phyloP scores from a whole-genome alignment of 2,797 vertebrate genomes.

The Enteromius viviparus region DNA sequence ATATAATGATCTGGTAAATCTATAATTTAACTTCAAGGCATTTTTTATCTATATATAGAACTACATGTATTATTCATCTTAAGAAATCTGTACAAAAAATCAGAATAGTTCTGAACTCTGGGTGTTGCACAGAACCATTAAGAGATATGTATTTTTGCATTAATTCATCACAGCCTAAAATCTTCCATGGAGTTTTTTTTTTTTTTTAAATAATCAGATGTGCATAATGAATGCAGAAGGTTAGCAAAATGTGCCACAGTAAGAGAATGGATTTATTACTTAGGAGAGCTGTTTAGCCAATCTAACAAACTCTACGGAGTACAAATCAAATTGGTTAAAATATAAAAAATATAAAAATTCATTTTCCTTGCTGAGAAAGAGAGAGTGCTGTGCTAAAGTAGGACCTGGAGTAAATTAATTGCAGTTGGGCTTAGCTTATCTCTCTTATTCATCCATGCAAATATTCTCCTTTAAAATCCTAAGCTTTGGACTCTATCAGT shows the following conservation, averaged over 20 bases:
- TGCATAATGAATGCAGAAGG: background rate
- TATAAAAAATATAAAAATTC: slow-evolving; percentile 61
- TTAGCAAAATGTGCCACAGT: slow-evolving; percentile 44
- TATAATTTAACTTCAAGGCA: background rate
- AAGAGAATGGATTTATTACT: slow-evolving; percentile 68
- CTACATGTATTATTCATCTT: background rate
- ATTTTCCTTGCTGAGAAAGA: background rate
- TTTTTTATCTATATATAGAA: no score
- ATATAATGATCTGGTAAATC: background rate
- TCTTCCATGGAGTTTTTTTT: no score
- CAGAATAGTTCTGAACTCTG: background rate
- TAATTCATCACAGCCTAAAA: background rate
- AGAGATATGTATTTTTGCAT: background rate
- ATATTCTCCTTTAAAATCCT: slow-evolving; percentile 48
- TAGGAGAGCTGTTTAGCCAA: slow-evolving; percentile 61
- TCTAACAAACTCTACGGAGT: slow-evolving; percentile 56
- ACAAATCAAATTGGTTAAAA: slow-evolving; percentile 73
- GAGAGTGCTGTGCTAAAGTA: background rate
- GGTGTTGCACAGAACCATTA: background rate
- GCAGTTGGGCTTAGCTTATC: slow-evolving; percentile 32
- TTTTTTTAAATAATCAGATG: background rate
- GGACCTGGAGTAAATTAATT: slow-evolving; percentile 17
- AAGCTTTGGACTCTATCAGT: slow-evolving; percentile 46
- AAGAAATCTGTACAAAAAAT: background rate
- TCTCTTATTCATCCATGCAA: slow-evolving; percentile 53